Evolutionary conservation across 2,113 vertebrate genomes (phyloP).

Genomic region (Solea solea): DNA sequence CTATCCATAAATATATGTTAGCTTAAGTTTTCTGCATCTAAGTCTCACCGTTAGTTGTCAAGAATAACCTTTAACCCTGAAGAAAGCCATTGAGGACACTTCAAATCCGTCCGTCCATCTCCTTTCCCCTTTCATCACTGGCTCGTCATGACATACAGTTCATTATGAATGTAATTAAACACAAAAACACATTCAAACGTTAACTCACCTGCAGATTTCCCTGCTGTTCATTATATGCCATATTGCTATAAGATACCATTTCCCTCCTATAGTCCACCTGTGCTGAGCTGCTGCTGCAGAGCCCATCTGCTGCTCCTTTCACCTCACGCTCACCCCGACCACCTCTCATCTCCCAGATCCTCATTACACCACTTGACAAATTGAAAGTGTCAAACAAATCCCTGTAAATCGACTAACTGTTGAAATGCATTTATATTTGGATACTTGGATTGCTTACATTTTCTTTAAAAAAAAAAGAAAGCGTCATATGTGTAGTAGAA

Average conservation of each 20-base stretch:
- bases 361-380: slow-evolving; percentile 59
- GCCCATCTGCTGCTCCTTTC: slow-evolving; percentile 63
- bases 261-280: slow-evolving; percentile 46
- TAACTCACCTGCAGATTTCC: neutral
- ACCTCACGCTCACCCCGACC: slow-evolving; percentile 55
- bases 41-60: neutral
- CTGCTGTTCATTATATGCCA: slow-evolving; percentile 13
- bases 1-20: no score
- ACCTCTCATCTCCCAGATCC: slow-evolving; percentile 60
- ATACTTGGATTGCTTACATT: neutral
- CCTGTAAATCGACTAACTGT: neutral
- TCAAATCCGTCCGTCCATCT: no score
- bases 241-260: neutral
- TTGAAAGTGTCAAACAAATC: slow-evolving; percentile 41
- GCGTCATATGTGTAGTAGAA: neutral
- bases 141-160: neutral
- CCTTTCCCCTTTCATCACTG: neutral
- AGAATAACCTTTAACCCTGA: no score
- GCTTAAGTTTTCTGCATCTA: neutral
- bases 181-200: neutral
- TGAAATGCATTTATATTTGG: neutral
- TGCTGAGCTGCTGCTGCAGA: slow-evolving; percentile 45
- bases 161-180: neutral
- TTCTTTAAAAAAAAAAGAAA: neutral
- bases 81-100: no score